Base-by-base conservation (phyloP, 2,113 vertebrate species). In the Zapornia atra region DNA sequence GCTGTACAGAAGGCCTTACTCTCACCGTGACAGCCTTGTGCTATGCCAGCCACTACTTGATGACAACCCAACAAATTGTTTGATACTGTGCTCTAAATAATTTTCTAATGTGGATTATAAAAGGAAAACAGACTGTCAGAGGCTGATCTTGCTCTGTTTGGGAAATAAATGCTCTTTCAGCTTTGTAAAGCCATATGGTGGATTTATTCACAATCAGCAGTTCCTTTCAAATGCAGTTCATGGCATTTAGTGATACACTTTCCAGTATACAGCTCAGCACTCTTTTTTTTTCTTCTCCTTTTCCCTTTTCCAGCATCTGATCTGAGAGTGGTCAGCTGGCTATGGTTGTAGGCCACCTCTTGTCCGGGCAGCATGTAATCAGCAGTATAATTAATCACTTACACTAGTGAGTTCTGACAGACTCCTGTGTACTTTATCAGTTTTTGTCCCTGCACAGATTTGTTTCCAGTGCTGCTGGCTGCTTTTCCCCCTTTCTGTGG, bases 191-290 rank as follows among this genome's bases (percentile, higher is more conserved):
- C 96, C 96, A 95, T 96, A 96, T 96, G 96, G 94, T 65, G 76
- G 73, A 64, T 97, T 98, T 97, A 95, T 95, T 97, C 84, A 34
- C 77, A 88, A 97, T 97, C 91, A 70, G 95, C 97, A 94, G 75
- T 95, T 97, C 86, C 84, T 92, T 97, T 97, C 92, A 97, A 44
- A 96, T 79, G 84, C 54, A 84, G 96, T 92, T 94, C 38, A 20
- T 86, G 75, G 87, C 44, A 71, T 88, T 96, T 88, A 80, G 82
- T 89, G 64, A 89, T 97, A 82, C 51, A 78, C 96, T 98, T 97
- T 94, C 88, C 84, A 90, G 53, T 19, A 66, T 65, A 70, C 82
- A 82, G 92, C 54, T 96, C 94, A 95, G 90, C 87, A 81, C 64
- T 94, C 34, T 91, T 66, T 68, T 95, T 70, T 61, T 82, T 71